Evolutionary conservation across 2,797 vertebrate genomes (phyloP), one percentile per base, ranked within the genome.

Genomic region (Glossophaga mutica): DNA sequence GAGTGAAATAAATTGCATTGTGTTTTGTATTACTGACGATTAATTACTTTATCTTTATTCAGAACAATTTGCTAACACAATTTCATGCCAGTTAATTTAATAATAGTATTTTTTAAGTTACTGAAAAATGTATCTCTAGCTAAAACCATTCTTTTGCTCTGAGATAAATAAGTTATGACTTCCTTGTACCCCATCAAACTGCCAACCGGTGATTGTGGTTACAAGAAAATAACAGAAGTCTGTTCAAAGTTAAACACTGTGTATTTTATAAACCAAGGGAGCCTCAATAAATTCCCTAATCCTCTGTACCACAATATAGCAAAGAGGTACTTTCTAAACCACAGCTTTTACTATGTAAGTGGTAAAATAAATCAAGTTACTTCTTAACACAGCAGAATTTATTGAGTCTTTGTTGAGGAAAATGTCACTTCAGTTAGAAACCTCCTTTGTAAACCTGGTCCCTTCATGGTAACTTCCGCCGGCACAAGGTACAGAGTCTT

Each of bases 351-450:
- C 52, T 92, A 89, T 34, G 1, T 90, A 94, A 89, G 50, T 81
- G 62, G 44, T 71, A 52, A 94, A 94, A 95, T 90, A 92, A 96
- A 94, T 96, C 81, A 90, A 95, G 55, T 62, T 48, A 92, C 83
- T 97, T 91, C 70, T 32, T 82, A 95, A 44, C 83, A 50, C 5
- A 74, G 67, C 1, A 22, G n/a, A 76, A 85, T 67, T 96, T 95
- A 92, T 87, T 86, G 55, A 87, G 82, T 37, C 52, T 90, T 94
- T 96, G 68, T 88, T 88, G 82, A 95, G 71, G 48, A 92, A 97
- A 89, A 92, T 81, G 50, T 92, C 77, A 92, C 67, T 88, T 94
- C 34, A 94, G 48, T 59, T 94, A 91, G 71, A 94, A 78, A 90
- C 16, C 62, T 93, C 73, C 68, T 93, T 93, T 90, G 90, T 74